A percentile compares a stretch with the other conserved stretches of the same genome.
Evolutionary conservation across 2,113 vertebrate genomes (phyloP).

Genomic region (Neotoma lepida): DNA sequence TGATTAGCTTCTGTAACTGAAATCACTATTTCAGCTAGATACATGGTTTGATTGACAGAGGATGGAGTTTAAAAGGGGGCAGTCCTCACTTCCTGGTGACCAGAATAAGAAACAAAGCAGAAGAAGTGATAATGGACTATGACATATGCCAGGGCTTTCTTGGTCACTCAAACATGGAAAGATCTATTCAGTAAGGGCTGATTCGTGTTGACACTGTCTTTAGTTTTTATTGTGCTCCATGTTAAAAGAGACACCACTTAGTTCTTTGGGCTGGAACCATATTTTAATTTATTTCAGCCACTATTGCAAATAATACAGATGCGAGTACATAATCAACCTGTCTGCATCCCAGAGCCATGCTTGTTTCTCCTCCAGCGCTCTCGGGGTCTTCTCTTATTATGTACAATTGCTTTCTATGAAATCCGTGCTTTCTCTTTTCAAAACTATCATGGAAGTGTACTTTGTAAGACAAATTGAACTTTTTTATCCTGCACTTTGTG

Average conservation of each 20-base stretch:
- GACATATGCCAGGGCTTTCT: background rate
- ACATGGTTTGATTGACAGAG: background rate
- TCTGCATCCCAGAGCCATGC: background rate
- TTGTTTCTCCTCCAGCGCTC: background rate
- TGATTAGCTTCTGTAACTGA: background rate
- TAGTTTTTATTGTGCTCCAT: slow-evolving; percentile 5
- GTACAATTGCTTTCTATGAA: background rate
- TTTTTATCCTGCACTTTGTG: background rate
- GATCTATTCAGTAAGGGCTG: background rate
- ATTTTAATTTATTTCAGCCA: slow-evolving; percentile 30
- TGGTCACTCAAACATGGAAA: background rate
- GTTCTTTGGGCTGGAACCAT: slow-evolving; percentile 47
- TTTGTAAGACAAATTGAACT: background rate
- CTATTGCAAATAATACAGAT: background rate
- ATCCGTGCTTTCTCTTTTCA: slow-evolving; percentile 55
- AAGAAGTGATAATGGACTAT: background rate
- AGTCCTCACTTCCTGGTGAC: background rate
- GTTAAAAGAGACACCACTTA: slow-evolving; percentile 54
- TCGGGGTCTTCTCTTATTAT: background rate
- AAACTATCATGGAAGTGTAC: background rate
- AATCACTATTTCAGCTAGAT: background rate
- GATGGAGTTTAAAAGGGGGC: background rate
- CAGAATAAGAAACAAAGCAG: background rate
- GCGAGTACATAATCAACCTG: background rate
- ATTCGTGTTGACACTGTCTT: slow-evolving; percentile 25